These are phyloP conservation scores for Apodemus speciosus DNA, from an alignment of 2,113 vertebrate species.

Conservation along the genomic window DNA sequence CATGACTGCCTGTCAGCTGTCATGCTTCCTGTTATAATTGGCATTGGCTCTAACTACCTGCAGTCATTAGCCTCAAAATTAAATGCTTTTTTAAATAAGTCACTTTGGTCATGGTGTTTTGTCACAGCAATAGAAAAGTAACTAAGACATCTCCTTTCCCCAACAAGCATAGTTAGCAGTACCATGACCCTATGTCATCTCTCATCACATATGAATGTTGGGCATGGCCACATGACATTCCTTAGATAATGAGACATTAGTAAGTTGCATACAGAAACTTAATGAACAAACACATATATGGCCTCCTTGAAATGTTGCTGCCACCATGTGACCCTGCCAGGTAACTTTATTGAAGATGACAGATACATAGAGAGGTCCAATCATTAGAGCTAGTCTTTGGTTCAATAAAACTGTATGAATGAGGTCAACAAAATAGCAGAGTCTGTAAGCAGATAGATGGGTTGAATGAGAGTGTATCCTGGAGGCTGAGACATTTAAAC, in stretches of 20 bases:
- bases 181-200: not conserved
- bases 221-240: not conserved
- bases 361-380: not conserved
- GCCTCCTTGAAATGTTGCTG: not conserved
- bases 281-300: rapidly evolving
- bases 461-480: not conserved
- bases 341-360: not conserved
- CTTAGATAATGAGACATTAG: not conserved
- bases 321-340: not conserved
- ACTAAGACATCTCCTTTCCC: not conserved
- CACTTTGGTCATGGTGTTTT: not conserved
- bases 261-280: not conserved
- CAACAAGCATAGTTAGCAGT: not conserved
- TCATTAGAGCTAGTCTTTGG: rapidly evolving
- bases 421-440: not conserved
- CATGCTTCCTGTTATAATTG: not conserved
- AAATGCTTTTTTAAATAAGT: not conserved
- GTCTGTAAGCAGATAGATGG: not conserved
- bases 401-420: not conserved
- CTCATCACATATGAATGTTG: not conserved
- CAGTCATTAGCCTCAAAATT: not conserved
- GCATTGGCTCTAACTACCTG: not conserved
- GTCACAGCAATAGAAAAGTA: not conserved
- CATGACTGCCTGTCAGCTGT: not conserved
- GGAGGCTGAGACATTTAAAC: not conserved